Conservation (phyloP, 2,113 vertebrate species). For the Pseudorasbora parva region DNA sequence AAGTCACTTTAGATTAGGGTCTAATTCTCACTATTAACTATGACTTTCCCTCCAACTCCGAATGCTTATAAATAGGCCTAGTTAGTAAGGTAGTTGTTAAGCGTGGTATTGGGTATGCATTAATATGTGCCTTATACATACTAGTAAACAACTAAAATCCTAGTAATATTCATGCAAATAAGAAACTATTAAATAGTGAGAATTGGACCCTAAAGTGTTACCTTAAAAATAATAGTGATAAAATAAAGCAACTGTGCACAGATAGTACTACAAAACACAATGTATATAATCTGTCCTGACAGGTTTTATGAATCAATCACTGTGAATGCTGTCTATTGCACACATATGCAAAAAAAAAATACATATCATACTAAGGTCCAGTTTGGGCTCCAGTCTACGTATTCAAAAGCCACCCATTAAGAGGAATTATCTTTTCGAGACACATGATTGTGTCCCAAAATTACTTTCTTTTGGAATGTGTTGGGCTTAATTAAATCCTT, state of each 20-base stretch:
- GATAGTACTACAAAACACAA: neutral
- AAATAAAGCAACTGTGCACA: neutral
- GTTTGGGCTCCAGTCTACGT: slow-evolving; percentile 69
- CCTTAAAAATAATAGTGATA: no score
- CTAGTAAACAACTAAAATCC: no score
- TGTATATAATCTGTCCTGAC: neutral
- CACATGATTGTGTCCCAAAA: slow-evolving; percentile 79
- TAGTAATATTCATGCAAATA: no score
- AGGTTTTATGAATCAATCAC: neutral
- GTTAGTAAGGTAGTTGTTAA: no score
- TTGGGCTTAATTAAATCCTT: slow-evolving; percentile 79
- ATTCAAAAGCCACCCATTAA: slow-evolving; percentile 77
- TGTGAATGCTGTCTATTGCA: neutral
- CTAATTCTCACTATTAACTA: no score
- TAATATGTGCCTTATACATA: no score
- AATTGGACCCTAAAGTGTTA: no score
- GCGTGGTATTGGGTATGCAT: no score
- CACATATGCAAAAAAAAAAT: slow-evolving; percentile 31
- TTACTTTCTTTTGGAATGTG: slow-evolving; percentile 77
- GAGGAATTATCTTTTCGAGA: slow-evolving; percentile 81
- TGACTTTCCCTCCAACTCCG: no score
- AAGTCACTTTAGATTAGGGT: no score
- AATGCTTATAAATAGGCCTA: no score
- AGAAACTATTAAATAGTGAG: no score
- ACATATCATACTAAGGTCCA: slow-evolving; percentile 70